Conservation (phyloP, 2,113 vertebrate species). For the Pseudorectes ferrugineus region DNA sequence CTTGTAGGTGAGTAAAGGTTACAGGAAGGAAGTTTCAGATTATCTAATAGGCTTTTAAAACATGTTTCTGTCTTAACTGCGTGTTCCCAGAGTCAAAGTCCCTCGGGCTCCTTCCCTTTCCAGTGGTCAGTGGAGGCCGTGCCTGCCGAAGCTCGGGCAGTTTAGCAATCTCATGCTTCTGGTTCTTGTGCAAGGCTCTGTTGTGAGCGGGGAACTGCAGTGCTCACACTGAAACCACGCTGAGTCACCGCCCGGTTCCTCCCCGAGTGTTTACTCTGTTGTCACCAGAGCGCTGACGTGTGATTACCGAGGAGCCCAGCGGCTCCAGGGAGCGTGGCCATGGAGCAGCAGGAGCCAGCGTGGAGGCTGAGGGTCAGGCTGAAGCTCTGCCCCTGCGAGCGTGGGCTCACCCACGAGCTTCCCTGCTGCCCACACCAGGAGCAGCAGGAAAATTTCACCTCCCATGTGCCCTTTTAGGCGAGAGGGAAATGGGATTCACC, state of each 20-base stretch:
- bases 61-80: neutral
- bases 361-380: neutral
- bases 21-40: neutral
- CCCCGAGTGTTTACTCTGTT: neutral
- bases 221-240: neutral
- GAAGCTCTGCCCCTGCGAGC: neutral
- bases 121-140: neutral
- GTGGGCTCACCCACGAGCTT: accelerated
- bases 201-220: neutral
- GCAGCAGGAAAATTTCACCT: neutral
- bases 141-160: neutral
- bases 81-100: neutral
- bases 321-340: neutral
- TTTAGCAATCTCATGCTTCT: neutral
- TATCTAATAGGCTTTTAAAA: neutral
- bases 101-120: neutral
- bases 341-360: neutral
- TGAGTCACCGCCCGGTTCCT: neutral
- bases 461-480: neutral
- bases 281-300: neutral
- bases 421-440: neutral
- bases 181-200: neutral
- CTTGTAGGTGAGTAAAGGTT: neutral
- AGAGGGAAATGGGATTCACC: neutral
- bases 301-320: neutral